These are phyloP conservation scores for Sinocyclocheilus grahami DNA, from an alignment of 2,113 vertebrate genomes.

Conservation along the genomic window DNA sequence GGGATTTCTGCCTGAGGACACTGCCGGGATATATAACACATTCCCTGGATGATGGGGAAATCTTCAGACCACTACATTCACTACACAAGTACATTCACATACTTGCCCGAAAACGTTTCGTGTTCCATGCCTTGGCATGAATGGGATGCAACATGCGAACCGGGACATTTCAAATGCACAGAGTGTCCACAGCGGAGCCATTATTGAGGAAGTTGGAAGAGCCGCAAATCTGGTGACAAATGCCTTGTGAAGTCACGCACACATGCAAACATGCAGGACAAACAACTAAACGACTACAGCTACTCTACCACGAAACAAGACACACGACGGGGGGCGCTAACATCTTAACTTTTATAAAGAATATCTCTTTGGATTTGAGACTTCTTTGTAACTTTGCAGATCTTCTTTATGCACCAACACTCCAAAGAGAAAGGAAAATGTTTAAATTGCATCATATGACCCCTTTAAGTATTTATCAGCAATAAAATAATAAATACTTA, in stretches of 20 bases:
- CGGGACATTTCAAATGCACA: constrained; percentile 71
- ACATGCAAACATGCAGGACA: constrained; percentile 43
- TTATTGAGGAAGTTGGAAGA: constrained; percentile 36
- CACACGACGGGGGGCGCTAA: constrained; percentile 5
- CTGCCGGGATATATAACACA: background rate
- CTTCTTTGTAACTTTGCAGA: no score
- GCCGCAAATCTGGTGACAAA: constrained; percentile 22
- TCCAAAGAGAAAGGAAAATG: no score
- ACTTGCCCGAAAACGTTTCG: constrained; percentile 57
- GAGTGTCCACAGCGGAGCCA: constrained; percentile 57
- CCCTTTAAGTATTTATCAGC: background rate
- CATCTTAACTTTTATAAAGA: constrained; percentile 37
- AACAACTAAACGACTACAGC: constrained; percentile 13
- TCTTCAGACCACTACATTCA: constrained; percentile 51
- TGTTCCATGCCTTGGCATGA: constrained; percentile 46
- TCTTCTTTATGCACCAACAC: no score
- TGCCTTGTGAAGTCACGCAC: background rate
- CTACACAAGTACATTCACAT: constrained; percentile 53
- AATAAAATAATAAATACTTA: background rate
- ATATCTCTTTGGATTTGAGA: no score
- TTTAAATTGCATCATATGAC: no score
- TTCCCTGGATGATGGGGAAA: background rate
- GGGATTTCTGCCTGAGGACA: no score
- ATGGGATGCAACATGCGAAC: constrained; percentile 66
- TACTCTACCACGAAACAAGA: constrained; percentile 60